Conservation (phyloP, 2,797 vertebrate species). For the Mus minutoides region DNA sequence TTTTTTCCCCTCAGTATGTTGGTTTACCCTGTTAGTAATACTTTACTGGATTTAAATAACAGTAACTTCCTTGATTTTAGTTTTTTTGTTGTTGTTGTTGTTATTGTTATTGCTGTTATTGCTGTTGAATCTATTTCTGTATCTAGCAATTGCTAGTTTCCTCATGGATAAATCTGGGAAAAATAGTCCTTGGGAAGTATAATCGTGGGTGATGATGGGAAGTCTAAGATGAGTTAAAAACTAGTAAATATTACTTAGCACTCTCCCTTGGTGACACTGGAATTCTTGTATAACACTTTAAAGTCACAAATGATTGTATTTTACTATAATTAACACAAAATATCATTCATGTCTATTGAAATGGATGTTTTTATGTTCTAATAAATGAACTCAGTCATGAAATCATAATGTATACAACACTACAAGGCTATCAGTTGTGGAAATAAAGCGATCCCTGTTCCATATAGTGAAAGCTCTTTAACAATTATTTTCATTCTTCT, state of each 20-base stretch:
- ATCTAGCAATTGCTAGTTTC: neutral
- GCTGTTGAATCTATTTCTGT: neutral
- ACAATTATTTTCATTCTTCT: neutral
- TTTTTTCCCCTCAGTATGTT: neutral
- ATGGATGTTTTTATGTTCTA: neutral
- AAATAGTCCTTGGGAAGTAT: neutral
- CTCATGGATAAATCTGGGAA: neutral
- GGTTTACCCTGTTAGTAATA: neutral
- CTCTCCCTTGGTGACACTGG: neutral
- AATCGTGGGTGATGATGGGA: neutral
- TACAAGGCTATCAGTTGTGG: neutral
- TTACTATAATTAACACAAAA: slow-evolving; percentile 4
- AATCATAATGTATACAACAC: neutral
- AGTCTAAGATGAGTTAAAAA: neutral
- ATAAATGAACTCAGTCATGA: slow-evolving; percentile 8
- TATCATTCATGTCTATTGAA: neutral
- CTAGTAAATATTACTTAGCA: neutral
- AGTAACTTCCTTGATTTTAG: neutral
- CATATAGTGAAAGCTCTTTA: neutral
- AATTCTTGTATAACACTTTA: neutral
- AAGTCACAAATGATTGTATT: neutral
- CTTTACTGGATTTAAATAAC: neutral
- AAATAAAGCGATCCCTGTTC: neutral
- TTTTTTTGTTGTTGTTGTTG: neutral
- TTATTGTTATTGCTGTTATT: neutral